phyloP scores from a whole-genome alignment of 2,797 vertebrate genomes.

The Emydoidea blandingii region DNA sequence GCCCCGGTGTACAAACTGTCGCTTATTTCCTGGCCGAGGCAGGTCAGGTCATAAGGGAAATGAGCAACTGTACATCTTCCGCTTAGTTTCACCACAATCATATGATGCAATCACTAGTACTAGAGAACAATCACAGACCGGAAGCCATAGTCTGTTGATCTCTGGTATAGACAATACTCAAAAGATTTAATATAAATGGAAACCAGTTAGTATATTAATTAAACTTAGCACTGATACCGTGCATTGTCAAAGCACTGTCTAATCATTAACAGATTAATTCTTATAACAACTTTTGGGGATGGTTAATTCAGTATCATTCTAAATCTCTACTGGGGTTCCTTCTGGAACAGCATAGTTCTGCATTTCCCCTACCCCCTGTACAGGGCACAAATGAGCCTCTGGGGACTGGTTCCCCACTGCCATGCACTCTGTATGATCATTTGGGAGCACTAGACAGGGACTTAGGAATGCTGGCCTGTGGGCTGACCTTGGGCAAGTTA shows the following conservation, averaged over 20 bases:
- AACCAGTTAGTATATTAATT: not conserved
- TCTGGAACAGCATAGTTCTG: not conserved
- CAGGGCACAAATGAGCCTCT: not conserved
- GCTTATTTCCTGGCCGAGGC: not conserved
- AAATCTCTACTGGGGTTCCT: not conserved
- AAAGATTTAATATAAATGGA: slow-evolving; percentile 2
- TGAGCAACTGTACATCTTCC: not conserved
- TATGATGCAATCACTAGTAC: not conserved
- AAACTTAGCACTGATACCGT: not conserved
- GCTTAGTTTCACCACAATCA: not conserved
- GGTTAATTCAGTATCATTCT: not conserved
- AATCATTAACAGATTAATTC: not conserved
- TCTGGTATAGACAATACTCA: not conserved
- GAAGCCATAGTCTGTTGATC: not conserved
- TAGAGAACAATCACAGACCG: not conserved
- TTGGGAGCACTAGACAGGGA: not conserved
- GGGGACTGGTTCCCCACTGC: not conserved
- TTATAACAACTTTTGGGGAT: not conserved
- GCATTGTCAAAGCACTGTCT: not conserved
- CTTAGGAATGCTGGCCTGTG: not conserved
- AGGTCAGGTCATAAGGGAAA: slow-evolving; percentile 13
- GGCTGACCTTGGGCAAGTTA: not conserved
- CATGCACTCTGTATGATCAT: not conserved
- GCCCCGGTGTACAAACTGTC: not conserved
- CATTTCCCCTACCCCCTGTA: not conserved